phyloP scores from a whole-genome alignment of 53 echinoderm and acorn worm species.

The Holothuria leucospilota region DNA sequence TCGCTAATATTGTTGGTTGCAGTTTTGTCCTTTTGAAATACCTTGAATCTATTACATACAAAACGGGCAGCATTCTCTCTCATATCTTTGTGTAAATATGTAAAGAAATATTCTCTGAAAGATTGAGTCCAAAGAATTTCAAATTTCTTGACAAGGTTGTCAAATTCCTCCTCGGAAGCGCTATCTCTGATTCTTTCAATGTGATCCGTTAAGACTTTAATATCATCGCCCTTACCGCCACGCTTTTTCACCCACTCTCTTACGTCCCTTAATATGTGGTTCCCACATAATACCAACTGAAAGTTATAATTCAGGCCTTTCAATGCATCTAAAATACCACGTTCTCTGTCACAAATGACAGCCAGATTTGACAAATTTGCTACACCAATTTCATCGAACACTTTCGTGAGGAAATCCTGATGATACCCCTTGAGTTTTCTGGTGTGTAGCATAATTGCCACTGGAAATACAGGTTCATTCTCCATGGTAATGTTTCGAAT shows the following conservation, averaged over 20 bases:
- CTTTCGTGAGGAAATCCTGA: neutral
- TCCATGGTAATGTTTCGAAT: neutral
- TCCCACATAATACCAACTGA: neutral
- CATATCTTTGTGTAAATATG: neutral
- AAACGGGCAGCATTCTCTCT: neutral
- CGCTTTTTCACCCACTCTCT: neutral
- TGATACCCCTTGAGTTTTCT: neutral
- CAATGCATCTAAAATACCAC: neutral
- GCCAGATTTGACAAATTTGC: neutral
- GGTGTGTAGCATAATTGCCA: neutral
- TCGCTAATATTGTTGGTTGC: slow-evolving; percentile 19
- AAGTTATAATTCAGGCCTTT: neutral
- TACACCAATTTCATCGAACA: neutral
- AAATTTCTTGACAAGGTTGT: neutral
- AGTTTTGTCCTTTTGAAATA: neutral
- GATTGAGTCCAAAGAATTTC: neutral
- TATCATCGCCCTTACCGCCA: neutral
- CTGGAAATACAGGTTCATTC: neutral
- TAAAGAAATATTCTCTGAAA: slow-evolving; percentile 2
- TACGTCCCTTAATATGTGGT: neutral
- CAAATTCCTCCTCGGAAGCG: neutral
- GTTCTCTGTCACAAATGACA: neutral
- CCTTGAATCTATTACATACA: neutral
- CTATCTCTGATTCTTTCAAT: neutral
- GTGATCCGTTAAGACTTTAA: slow-evolving; percentile 6